These are phyloP conservation scores for Hoplodrina blanda DNA, from an alignment of 2,888 invertebrate species.

Conservation along the genomic window DNA sequence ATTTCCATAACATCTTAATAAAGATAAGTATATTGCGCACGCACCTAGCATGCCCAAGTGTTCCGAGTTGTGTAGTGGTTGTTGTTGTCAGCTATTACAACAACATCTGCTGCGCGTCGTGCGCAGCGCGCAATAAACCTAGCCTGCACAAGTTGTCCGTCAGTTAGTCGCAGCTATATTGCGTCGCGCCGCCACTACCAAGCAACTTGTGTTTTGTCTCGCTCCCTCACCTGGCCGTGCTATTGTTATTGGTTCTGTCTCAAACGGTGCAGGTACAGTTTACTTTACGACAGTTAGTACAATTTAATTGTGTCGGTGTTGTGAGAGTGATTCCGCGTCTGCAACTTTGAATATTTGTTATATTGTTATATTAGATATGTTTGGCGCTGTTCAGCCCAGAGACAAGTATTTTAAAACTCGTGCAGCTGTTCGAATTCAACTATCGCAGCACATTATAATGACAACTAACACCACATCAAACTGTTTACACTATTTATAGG, in stretches of 20 bases:
- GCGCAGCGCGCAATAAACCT: slow-evolving; percentile 10
- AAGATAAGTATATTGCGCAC: no score
- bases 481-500: not conserved
- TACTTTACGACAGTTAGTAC: slow-evolving; percentile 31
- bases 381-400: not conserved
- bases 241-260: slow-evolving; percentile 16
- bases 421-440: no score
- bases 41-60: no score
- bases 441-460: not conserved
- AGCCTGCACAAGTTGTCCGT: slow-evolving; percentile 34
- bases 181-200: slow-evolving; percentile 9
- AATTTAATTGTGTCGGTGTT: slow-evolving; percentile 17
- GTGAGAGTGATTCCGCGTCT: not conserved
- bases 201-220: slow-evolving; percentile 30
- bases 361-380: not conserved
- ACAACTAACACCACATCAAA: not conserved
- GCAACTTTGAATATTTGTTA: slow-evolving; percentile 4
- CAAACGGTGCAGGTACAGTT: slow-evolving; percentile 10
- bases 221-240: slow-evolving; percentile 7
- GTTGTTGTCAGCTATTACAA: not conserved
- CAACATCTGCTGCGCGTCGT: not conserved
- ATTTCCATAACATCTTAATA: no score
- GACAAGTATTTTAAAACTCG: not conserved
- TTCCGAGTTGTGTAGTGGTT: no score
- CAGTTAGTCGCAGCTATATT: slow-evolving; percentile 25